Percentiles rank a stretch among this genome's conserved stretches.
phyloP scores from a whole-genome alignment of 2,113 vertebrate genomes.

The Pitta sordida region DNA sequence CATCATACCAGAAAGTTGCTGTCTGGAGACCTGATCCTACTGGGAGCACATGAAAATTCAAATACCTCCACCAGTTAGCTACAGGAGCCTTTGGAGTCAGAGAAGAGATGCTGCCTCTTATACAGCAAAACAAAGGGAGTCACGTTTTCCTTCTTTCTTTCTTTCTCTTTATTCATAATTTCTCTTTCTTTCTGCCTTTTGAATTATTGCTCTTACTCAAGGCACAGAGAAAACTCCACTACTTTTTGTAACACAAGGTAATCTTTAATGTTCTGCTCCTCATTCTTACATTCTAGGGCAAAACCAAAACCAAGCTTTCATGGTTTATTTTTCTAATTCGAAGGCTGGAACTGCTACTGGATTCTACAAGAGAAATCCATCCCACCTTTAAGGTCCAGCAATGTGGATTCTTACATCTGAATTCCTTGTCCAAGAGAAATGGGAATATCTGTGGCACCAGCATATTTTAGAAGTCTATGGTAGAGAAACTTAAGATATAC shows the following conservation, averaged over 20 bases:
- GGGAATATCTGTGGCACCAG: neutral
- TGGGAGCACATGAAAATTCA: neutral
- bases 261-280: neutral
- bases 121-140: neutral
- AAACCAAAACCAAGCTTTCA: neutral
- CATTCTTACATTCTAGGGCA: neutral
- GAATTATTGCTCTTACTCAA: neutral
- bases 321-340: neutral
- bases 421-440: neutral
- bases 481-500: neutral
- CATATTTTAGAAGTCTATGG: neutral
- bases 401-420: neutral
- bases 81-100: neutral
- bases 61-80: neutral
- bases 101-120: neutral
- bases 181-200: neutral
- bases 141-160: neutral
- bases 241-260: neutral
- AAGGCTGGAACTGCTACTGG: neutral
- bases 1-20: neutral
- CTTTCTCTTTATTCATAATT: neutral
- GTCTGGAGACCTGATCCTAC: neutral
- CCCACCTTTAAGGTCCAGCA: neutral
- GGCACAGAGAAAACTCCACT: neutral
- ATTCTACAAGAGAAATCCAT: neutral